Base-by-base conservation (phyloP, 1,140 invertebrate species). In the Euwallacea fornicatus region DNA sequence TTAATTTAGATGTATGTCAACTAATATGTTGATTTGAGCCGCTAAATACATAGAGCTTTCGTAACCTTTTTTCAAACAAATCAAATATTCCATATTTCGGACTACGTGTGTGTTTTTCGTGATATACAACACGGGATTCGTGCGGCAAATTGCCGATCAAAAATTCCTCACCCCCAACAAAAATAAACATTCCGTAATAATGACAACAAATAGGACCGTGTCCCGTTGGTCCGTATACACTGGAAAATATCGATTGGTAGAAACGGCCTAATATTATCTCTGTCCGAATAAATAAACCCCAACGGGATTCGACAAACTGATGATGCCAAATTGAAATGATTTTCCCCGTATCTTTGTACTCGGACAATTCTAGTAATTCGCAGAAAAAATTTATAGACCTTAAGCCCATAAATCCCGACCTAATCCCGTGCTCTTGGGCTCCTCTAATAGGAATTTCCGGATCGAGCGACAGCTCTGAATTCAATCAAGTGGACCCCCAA, bases 21-120 rank as follows among this genome's bases (percentile, higher is more conserved):
- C 21, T 33, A 33, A 33, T 33, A 33, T 33, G 21, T 33, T 33
- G 21, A 33, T 33, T 33, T 33, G 21, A 33, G 21, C 21, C 1
- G 21, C 21, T 33, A 33, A 33, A 33, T 33, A 33, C 21, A 33
- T 4, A 33, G 21, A 33, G 1, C 21, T 33, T 33, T 33, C 21
- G 21, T 33, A 33, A 4, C 1, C 21, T 33, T 33, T 33, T 33
- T 33, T 33, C 53, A 66, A 66, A 66, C 64, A 59, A 68, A 68
- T 68, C 66, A 68, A 68, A 59, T 68, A 68, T 68, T 68, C 66
- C 33, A 59, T 59, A 59, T 58, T 68, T 66, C 64, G 10, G 16
- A n/a, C 44, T 64, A 44, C 15, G 10, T 64, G 62, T 44, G 16
- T 59, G 42, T 59, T 58, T 68, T 68, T 59, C 55, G 55, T 68